Conservation (phyloP, 2,113 vertebrate species). For the Mobula hypostoma region DNA sequence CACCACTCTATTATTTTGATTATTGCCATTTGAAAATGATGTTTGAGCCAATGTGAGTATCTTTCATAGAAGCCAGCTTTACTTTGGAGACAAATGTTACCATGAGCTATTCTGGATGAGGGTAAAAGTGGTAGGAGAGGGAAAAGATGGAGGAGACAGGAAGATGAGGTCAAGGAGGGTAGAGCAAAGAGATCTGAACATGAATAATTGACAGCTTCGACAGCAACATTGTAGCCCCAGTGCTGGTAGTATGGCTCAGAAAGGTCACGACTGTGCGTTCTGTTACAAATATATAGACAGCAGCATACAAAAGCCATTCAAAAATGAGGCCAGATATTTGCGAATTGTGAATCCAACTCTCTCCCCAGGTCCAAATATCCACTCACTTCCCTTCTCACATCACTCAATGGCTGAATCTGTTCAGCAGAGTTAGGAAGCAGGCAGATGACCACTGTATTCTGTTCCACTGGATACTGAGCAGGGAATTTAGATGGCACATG, state of each 20-base stretch:
- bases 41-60: neutral
- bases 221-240: neutral
- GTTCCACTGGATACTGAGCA: neutral
- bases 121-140: neutral
- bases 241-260: neutral
- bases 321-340: neutral
- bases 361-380: neutral
- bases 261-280: neutral
- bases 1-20: neutral
- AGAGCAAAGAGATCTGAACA: neutral
- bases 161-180: too few relatives aligned
- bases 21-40: neutral
- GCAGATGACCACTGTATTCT: neutral
- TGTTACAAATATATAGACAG: neutral
- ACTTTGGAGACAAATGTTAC: neutral
- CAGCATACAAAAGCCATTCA: neutral
- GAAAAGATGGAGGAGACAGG: too few relatives aligned
- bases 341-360: neutral
- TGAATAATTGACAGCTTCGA: neutral
- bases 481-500: neutral
- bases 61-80: neutral
- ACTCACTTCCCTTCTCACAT: neutral
- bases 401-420: neutral
- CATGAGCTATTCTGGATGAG: neutral
- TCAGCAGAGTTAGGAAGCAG: neutral